Evolutionary conservation across 2,797 vertebrate species (phyloP).

Genomic region (Mycteria americana): DNA sequence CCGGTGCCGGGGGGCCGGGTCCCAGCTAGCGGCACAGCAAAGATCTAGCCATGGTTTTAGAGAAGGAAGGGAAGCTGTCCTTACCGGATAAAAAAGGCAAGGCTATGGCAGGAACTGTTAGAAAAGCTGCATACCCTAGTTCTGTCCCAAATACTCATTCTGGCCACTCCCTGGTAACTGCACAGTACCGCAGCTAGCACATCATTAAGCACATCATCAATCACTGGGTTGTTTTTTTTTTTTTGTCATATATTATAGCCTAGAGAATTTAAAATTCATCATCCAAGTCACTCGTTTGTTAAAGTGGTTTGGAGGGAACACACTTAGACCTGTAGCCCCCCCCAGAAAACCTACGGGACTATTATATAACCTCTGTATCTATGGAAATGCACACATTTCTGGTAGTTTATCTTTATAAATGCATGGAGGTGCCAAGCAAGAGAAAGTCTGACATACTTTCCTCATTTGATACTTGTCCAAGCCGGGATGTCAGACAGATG

Average conservation of each 20-base stretch:
- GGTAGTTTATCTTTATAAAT: not conserved
- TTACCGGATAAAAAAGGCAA: not conserved
- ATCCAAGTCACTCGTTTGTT: not conserved
- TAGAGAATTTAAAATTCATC: not conserved
- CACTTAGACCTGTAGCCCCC: not conserved
- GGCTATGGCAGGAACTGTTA: not conserved
- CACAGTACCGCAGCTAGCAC: not conserved
- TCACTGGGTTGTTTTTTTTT: too few relatives aligned
- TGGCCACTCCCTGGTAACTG: too few relatives aligned
- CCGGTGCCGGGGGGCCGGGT: fast-evolving
- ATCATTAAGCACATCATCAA: not conserved
- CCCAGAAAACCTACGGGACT: not conserved
- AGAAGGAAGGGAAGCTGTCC: not conserved
- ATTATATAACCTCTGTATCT: not conserved
- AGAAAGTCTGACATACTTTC: not conserved
- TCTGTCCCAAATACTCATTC: not conserved
- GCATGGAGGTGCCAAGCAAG: fast-evolving
- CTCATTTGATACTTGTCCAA: not conserved
- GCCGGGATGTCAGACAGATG: not conserved
- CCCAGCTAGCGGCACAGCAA: not conserved
- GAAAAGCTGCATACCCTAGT: not conserved
- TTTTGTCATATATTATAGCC: not conserved
- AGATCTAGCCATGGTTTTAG: not conserved
- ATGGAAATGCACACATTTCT: not conserved
- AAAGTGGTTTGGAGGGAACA: not conserved